phyloP scores from a whole-genome alignment of 1,140 invertebrate genomes.

The Caenorhabditis remanei region DNA sequence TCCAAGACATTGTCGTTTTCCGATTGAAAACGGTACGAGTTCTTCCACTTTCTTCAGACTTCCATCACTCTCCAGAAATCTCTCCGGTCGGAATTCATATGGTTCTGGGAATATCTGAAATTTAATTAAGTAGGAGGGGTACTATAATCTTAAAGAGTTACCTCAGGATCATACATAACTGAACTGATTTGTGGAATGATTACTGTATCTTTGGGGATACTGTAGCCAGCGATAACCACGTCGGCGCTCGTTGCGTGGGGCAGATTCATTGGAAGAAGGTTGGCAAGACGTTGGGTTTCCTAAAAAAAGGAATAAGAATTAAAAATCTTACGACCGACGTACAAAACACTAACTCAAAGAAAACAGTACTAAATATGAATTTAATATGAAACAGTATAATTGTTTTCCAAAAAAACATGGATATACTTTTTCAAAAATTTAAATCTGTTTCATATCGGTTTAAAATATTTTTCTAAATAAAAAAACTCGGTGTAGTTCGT shows the following conservation, averaged over 20 bases:
- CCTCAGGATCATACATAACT: conserved; percentile 25
- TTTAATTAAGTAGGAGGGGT: too few relatives aligned
- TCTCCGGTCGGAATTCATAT: conserved; percentile 54
- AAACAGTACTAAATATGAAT: too few relatives aligned
- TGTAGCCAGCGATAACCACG: neutral
- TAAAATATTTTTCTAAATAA: too few relatives aligned
- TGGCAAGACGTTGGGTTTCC: conserved; percentile 30
- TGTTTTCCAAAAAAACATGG: too few relatives aligned
- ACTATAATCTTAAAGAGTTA: too few relatives aligned
- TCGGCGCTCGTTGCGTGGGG: neutral
- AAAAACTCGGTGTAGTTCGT: too few relatives aligned
- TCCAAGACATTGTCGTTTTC: conserved; percentile 87
- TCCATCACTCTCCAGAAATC: conserved; percentile 14
- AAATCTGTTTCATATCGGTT: too few relatives aligned
- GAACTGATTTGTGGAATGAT: conserved; percentile 43
- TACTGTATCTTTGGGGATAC: conserved; percentile 35
- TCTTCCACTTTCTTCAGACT: conserved; percentile 77
- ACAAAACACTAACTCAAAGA: too few relatives aligned
- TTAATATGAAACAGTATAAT: too few relatives aligned
- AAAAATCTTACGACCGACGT: too few relatives aligned
- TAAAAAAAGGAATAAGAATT: neutral
- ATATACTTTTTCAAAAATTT: too few relatives aligned
- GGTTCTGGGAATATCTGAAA: conserved; percentile 54
- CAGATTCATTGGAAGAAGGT: conserved; percentile 59
- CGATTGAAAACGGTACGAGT: conserved; percentile 91